phyloP scores from a whole-genome alignment of 2,888 invertebrate species.

The Neoscelio sp. region DNA sequence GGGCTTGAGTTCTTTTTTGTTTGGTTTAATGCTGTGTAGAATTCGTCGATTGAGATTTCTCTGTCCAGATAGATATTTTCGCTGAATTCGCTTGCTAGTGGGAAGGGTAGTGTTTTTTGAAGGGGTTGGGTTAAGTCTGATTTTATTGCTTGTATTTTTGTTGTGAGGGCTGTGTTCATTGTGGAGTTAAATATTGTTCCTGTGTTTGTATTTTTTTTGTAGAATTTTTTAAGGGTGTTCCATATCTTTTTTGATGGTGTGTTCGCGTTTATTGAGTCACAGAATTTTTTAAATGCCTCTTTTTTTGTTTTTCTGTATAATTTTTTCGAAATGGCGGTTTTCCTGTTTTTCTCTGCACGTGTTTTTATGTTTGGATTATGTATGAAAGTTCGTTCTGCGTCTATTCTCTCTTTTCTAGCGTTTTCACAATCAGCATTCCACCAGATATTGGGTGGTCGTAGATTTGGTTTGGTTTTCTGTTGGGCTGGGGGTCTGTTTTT shows the following conservation, averaged over 20 bases:
- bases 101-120: background rate
- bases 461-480: background rate
- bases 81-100: background rate
- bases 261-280: background rate
- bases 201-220: constrained; percentile 7
- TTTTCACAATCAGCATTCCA: constrained; percentile 8
- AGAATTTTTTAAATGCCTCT: constrained; percentile 4
- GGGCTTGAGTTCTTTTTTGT: background rate
- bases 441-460: background rate
- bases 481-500: background rate
- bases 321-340: background rate
- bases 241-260: constrained; percentile 1
- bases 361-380: background rate
- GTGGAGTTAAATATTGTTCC: constrained; percentile 7
- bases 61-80: background rate
- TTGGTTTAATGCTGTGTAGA: background rate
- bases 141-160: background rate
- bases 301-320: constrained; percentile 12
- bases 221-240: constrained; percentile 11
- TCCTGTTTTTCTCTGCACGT: background rate
- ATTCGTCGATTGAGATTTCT: background rate
- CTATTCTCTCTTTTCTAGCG: constrained; percentile 8
- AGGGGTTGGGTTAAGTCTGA: background rate
- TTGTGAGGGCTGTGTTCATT: background rate
- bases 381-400: constrained; percentile 10